phyloP scores from a whole-genome alignment of 2,888 invertebrate genomes.

The Flexamia atlantica region DNA sequence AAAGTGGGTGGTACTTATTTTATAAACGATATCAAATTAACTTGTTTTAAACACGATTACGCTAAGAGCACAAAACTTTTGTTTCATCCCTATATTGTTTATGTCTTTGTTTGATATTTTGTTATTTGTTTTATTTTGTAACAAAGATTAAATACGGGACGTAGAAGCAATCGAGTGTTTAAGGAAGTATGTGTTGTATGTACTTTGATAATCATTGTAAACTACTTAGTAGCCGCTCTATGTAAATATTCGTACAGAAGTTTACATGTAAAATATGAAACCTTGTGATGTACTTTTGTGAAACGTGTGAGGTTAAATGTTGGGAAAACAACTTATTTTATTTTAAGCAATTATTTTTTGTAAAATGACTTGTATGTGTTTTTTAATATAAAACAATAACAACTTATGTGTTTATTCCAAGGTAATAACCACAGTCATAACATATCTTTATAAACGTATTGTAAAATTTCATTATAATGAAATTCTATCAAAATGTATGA shows the following conservation, averaged over 20 bases:
- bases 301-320: constrained; percentile 6
- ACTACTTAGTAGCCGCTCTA: not conserved
- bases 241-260: constrained; percentile 26
- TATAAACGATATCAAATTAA: too few species aligned
- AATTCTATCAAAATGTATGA: too few species aligned
- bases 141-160: constrained; percentile 46
- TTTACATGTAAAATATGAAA: constrained; percentile 5
- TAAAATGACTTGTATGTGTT: too few species aligned
- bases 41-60: not conserved
- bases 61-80: too few species aligned
- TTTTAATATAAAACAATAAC: too few species aligned
- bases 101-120: constrained; percentile 38
- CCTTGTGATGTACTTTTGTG: constrained; percentile 34
- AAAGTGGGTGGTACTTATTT: too few species aligned
- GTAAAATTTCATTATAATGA: too few species aligned
- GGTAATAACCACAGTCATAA: too few species aligned
- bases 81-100: not conserved
- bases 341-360: too few species aligned
- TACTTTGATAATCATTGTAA: constrained; percentile 12
- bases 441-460: too few species aligned
- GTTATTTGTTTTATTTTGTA: constrained; percentile 32
- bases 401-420: too few species aligned
- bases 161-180: constrained; percentile 29
- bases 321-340: not conserved
- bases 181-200: constrained; percentile 40